Evolutionary conservation across 2,888 invertebrate species (phyloP).

Genomic region (Eulithis prunata): DNA sequence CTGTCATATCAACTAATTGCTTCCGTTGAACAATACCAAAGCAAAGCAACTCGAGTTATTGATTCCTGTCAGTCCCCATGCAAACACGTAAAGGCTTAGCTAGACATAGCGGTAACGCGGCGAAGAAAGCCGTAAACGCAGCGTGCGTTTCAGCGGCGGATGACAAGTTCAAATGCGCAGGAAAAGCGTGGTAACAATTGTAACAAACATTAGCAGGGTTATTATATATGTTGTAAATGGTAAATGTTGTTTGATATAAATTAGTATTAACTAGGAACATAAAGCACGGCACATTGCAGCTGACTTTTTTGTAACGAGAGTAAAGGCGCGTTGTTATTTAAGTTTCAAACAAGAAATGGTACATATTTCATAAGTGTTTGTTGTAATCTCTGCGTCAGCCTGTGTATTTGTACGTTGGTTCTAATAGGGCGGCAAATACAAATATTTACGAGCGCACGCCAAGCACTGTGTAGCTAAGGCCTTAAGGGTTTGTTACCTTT

Average conservation of each 20-base stretch:
- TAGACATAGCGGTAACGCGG: slow-evolving; percentile 5
- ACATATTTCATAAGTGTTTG: not conserved
- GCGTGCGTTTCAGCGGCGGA: too few relatives aligned
- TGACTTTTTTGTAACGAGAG: too few relatives aligned
- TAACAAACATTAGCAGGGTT: too few relatives aligned
- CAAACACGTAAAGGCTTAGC: slow-evolving; percentile 14
- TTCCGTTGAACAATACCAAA: slow-evolving; percentile 28
- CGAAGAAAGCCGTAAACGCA: not conserved
- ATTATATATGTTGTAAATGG: too few relatives aligned
- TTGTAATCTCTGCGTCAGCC: not conserved
- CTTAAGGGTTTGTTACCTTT: slow-evolving; percentile 39
- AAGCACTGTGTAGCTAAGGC: slow-evolving; percentile 17
- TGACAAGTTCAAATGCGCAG: too few relatives aligned
- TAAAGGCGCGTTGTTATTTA: too few relatives aligned
- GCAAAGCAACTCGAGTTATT: slow-evolving; percentile 35
- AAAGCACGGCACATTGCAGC: too few relatives aligned
- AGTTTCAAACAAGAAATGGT: not conserved
- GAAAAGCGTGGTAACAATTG: too few relatives aligned
- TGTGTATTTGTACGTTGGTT: not conserved
- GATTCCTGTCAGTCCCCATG: slow-evolving; percentile 30
- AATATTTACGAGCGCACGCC: slow-evolving; percentile 9
- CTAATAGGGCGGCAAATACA: slow-evolving; percentile 11
- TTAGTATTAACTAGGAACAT: too few relatives aligned
- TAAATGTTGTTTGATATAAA: too few relatives aligned
- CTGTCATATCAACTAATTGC: slow-evolving; percentile 37